Conservation (phyloP, 2,113 vertebrate genomes). For the Colaptes auratus region DNA sequence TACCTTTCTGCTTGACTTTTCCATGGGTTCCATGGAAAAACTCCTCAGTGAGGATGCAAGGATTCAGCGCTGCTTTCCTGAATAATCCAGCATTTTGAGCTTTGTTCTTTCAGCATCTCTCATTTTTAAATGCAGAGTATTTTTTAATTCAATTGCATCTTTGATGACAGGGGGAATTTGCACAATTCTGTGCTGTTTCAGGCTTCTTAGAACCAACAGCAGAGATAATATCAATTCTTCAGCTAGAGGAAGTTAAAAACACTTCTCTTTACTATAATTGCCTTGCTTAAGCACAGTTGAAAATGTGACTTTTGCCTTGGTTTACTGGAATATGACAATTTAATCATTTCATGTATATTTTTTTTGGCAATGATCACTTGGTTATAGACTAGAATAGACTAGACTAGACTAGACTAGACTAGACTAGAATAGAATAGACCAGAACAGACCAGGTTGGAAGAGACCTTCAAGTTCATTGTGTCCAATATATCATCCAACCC, state of each 20-base stretch:
- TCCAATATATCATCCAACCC: too few relatives aligned
- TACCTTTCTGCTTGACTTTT: neutral
- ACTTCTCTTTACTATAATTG: neutral
- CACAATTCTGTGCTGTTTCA: neutral
- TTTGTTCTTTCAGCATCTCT: neutral
- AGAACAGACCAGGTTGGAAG: too few relatives aligned
- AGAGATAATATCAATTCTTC: neutral
- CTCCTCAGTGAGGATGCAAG: neutral
- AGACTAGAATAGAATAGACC: too few relatives aligned
- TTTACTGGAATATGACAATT: neutral
- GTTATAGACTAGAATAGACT: too few relatives aligned
- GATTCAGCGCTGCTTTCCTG: neutral
- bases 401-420: too few relatives aligned
- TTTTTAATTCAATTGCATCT: neutral
- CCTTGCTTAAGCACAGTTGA: neutral
- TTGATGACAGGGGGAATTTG: neutral
- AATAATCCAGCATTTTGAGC: neutral
- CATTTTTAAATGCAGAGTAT: neutral
- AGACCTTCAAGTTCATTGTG: too few relatives aligned
- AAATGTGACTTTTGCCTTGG: neutral
- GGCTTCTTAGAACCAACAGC: neutral
- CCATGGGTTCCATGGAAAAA: neutral
- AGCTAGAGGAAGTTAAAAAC: neutral
- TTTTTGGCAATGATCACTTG: neutral
- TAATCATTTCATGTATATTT: neutral